Conservation (phyloP, 1,140 invertebrate genomes). For the Apocrypta bakeri region DNA sequence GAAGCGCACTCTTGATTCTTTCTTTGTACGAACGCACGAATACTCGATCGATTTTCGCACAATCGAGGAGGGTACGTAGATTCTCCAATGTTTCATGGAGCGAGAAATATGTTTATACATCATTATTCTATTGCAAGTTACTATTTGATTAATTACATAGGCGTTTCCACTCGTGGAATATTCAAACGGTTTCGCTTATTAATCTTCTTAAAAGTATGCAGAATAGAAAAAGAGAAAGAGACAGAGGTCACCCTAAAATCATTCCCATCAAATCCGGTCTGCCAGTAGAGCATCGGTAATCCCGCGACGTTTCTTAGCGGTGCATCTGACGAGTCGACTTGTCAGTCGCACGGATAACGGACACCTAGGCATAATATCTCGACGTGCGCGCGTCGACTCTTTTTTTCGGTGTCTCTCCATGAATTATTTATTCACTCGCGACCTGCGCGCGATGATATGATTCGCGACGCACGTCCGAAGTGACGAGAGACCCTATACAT, state of each 20-base stretch:
- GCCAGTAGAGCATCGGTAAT: conserved; percentile 7
- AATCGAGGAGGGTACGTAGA: not conserved
- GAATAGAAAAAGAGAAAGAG: not conserved
- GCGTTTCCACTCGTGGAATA: not conserved
- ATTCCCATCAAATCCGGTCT: conserved; percentile 40
- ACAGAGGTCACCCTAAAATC: not conserved
- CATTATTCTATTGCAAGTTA: not conserved
- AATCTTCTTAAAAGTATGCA: not conserved
- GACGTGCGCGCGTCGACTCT: not conserved
- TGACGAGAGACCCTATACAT: not conserved
- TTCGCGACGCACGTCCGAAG: conserved; percentile 59
- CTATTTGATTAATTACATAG: not conserved
- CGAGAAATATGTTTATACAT: not conserved
- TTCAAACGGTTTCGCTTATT: not conserved
- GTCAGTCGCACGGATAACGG: conserved; percentile 4
- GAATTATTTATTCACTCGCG: conserved; percentile 66
- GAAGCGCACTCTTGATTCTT: conserved; percentile 4
- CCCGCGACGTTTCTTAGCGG: not conserved
- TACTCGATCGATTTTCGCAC: conserved; percentile 5
- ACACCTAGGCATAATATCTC: conserved; percentile 1
- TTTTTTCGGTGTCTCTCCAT: conserved; percentile 52
- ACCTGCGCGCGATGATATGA: conserved; percentile 49
- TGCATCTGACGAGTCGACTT: conserved; percentile 6
- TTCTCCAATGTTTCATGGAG: not conserved
- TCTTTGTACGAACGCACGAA: not conserved